These are phyloP conservation scores for Morone saxatilis DNA, from an alignment of 2,113 vertebrate genomes.

Conservation along the genomic window DNA sequence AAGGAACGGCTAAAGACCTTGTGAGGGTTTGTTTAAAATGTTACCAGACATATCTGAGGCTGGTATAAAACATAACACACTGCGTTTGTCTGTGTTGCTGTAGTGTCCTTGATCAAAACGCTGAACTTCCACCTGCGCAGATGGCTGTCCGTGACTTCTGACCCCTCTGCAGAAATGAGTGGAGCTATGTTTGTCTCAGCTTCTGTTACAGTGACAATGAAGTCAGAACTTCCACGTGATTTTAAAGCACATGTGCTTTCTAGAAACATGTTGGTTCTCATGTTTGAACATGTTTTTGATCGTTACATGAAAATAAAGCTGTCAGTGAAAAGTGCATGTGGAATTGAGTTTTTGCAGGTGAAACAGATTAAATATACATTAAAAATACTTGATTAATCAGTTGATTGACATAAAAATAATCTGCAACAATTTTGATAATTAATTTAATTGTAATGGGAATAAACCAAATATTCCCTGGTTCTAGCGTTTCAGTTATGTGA, in stretches of 20 bases:
- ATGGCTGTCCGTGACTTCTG: slow-evolving; percentile 11
- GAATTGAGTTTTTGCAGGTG: too few species aligned
- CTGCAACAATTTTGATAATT: too few species aligned
- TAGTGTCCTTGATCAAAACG: background rate
- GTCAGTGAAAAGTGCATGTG: background rate
- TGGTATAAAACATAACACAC: background rate
- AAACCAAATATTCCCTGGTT: too few species aligned
- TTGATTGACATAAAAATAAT: too few species aligned
- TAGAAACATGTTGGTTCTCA: background rate
- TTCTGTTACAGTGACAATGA: background rate
- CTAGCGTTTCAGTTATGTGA: too few species aligned
- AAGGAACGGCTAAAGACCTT: background rate
- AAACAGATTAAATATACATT: too few species aligned
- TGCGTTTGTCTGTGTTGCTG: background rate
- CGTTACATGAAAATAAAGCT: background rate
- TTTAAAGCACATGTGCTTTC: background rate
- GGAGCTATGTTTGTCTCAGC: background rate
- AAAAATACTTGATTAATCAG: too few species aligned
- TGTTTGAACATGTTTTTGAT: background rate
- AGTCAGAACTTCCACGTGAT: background rate
- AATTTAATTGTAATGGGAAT: too few species aligned
- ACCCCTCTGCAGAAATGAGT: slow-evolving; percentile 5
- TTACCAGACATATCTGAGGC: background rate
- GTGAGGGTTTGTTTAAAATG: background rate
- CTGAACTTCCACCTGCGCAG: background rate